Conservation (phyloP, 2,797 vertebrate genomes). For the Rhinogobio ventralis region DNA sequence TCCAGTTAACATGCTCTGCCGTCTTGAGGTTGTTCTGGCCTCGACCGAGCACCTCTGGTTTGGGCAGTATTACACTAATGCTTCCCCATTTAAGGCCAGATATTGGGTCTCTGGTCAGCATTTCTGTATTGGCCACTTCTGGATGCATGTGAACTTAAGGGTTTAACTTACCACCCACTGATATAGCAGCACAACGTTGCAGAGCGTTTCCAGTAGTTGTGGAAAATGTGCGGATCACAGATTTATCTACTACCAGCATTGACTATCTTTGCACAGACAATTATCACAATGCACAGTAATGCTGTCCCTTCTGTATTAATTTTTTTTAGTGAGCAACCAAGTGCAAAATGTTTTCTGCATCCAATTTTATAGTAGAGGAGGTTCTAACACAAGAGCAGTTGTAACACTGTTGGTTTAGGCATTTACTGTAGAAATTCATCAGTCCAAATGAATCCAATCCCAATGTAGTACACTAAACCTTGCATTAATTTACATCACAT, state of each 20-base stretch:
- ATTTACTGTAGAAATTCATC: not conserved
- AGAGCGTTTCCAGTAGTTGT: not conserved
- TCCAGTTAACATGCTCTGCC: slow-evolving; percentile 42
- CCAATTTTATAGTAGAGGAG: not conserved
- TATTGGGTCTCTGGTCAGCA: slow-evolving; percentile 41
- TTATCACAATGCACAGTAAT: not conserved
- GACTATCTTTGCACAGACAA: not conserved
- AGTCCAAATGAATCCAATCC: not conserved
- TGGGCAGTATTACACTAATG: slow-evolving; percentile 27
- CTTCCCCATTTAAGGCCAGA: slow-evolving; percentile 30
- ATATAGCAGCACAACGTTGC: not conserved
- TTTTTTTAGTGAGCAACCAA: not conserved
- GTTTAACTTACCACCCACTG: slow-evolving; percentile 31
- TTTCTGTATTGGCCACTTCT: slow-evolving; percentile 28
- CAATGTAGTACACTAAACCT: not conserved
- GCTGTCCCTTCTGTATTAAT: not conserved
- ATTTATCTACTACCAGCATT: slow-evolving; percentile 16
- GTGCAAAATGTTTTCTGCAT: not conserved
- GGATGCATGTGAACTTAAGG: slow-evolving; percentile 11
- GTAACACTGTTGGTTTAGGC: not conserved
- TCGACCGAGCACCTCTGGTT: slow-evolving; percentile 21
- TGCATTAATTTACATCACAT: not conserved
- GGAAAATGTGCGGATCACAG: not conserved
- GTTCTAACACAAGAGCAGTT: not conserved
- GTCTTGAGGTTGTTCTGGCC: slow-evolving; percentile 30